Conservation (phyloP, 2,797 vertebrate genomes). For the Myotis myotis region DNA sequence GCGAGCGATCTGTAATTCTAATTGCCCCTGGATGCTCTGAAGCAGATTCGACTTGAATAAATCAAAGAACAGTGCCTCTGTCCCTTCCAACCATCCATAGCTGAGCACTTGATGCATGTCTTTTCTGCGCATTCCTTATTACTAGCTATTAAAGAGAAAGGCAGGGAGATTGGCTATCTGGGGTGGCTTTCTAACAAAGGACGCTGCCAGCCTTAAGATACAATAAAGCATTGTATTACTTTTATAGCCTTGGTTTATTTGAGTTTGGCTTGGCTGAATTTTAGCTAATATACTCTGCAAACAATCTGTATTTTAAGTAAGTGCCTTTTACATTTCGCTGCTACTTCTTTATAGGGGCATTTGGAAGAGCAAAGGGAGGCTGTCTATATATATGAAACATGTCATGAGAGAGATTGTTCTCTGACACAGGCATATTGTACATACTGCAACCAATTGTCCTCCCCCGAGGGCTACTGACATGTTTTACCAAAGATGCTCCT, state of each 20-base stretch:
- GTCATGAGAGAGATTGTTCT: conserved; percentile 63
- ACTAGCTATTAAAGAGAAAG: conserved; percentile 53
- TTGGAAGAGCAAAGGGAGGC: conserved; percentile 53
- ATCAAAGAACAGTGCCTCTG: conserved; percentile 36
- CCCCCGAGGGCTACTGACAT: conserved; percentile 26
- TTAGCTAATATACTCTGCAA: conserved; percentile 61
- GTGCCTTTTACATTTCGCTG: conserved; percentile 60
- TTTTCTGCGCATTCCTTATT: conserved; percentile 23
- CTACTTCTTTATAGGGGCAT: conserved; percentile 31
- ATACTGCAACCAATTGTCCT: conserved; percentile 21
- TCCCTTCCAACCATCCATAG: background rate
- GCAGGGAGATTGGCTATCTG: conserved; percentile 31
- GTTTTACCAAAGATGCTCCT: conserved; percentile 59
- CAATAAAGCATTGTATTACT: conserved; percentile 62
- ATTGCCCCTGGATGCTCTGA: conserved; percentile 41
- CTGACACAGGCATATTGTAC: conserved; percentile 56
- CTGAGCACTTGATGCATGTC: background rate
- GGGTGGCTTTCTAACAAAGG: conserved; percentile 27
- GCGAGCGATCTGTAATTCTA: conserved; percentile 48
- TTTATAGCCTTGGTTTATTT: conserved; percentile 46
- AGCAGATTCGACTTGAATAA: conserved; percentile 68
- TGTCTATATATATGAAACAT: conserved; percentile 57
- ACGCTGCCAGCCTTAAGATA: background rate
- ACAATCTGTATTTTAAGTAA: conserved; percentile 69
- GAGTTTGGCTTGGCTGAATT: conserved; percentile 57